A percentile compares a stretch with the other conserved stretches of the same genome.
These are phyloP conservation scores for Orchesella flavescens DNA, from an alignment of 2,888 invertebrate genomes.

Conservation along the genomic window DNA sequence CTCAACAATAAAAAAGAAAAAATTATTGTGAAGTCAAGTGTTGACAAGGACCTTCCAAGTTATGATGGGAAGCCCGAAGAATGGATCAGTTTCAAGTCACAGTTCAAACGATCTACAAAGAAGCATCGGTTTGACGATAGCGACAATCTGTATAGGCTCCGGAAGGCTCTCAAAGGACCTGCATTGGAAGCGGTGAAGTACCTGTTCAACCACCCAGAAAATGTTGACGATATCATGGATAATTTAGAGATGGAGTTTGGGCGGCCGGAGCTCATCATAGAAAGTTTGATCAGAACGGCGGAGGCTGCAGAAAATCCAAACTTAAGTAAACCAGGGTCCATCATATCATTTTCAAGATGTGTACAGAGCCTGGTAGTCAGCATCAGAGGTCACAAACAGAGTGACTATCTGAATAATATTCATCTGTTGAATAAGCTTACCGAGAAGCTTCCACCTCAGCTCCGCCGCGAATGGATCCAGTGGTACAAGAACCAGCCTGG, in stretches of 20 bases:
- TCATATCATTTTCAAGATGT: background rate
- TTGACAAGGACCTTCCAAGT: slow-evolving; percentile 29
- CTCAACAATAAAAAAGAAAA: background rate
- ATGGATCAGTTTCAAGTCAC: background rate
- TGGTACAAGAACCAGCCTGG: background rate
- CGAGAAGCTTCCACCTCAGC: background rate
- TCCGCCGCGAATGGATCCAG: background rate
- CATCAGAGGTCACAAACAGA: background rate
- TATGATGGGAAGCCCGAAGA: slow-evolving; percentile 1
- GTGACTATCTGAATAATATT: too few relatives aligned
- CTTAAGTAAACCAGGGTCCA: background rate
- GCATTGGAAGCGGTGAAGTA: background rate
- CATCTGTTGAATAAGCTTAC: background rate
- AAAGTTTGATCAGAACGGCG: background rate
- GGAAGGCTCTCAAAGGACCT: background rate
- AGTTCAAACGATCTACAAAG: background rate
- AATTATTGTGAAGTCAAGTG: background rate
- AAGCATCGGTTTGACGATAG: background rate
- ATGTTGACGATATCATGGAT: background rate
- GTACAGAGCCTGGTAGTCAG: background rate
- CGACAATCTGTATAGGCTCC: background rate
- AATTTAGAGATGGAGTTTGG: background rate
- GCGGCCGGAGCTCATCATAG: background rate
- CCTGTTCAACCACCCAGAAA: background rate
- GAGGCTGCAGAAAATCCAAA: background rate